phyloP scores from a whole-genome alignment of 2,113 vertebrate species.

The Cephalophus harveyi region DNA sequence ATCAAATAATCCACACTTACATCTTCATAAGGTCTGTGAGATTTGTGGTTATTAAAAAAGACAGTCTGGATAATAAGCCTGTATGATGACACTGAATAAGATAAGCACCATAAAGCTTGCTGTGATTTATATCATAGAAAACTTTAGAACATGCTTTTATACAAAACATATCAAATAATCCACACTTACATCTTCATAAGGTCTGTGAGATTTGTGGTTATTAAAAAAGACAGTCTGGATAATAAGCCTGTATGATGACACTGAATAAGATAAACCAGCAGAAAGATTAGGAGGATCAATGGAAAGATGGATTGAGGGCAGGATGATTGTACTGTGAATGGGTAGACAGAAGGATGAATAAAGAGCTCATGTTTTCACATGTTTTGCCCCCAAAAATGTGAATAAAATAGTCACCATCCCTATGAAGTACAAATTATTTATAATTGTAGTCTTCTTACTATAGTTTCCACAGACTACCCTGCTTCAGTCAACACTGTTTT shows the following conservation, averaged over 20 bases:
- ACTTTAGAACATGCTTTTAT: background rate
- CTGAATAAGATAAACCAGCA: background rate
- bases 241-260: background rate
- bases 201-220: background rate
- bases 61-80: background rate
- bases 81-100: background rate
- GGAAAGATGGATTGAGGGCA: background rate
- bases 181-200: background rate
- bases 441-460: background rate
- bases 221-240: background rate
- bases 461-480: background rate
- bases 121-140: background rate
- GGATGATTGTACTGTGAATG: background rate
- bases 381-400: background rate
- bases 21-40: background rate
- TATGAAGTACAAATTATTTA: conserved; percentile 42
- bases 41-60: background rate
- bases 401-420: background rate
- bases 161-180: background rate
- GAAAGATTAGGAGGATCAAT: background rate
- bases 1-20: background rate
- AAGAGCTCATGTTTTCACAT: background rate
- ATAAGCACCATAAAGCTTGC: background rate
- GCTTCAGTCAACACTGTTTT: background rate
- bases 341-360: background rate